Evolutionary conservation across 2,797 vertebrate species (phyloP).

Genomic region (Pogonophryne albipinna): DNA sequence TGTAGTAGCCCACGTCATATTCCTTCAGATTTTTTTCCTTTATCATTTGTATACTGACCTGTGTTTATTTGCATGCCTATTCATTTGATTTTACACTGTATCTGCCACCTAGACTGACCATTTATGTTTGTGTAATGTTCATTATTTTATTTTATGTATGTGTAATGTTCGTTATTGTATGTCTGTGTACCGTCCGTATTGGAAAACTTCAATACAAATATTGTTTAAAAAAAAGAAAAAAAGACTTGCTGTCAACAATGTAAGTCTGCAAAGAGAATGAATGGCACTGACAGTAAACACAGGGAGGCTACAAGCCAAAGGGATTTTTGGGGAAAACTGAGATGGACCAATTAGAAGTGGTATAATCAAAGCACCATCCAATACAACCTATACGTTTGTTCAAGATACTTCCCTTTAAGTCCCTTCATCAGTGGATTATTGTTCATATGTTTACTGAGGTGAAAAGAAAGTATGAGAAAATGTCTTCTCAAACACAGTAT

Average conservation of each 20-base stretch:
- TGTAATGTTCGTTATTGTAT: no score
- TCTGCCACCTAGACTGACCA: no score
- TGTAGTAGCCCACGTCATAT: no score
- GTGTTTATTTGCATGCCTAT: no score
- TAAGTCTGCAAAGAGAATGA: slow-evolving; percentile 26
- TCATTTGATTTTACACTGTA: no score
- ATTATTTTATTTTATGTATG: no score
- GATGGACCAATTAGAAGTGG: background rate
- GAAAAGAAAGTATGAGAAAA: background rate
- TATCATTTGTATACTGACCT: no score
- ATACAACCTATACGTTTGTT: background rate
- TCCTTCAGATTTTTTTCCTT: no score
- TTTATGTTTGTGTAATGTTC: no score
- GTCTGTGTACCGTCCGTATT: no score
- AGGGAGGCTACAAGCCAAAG: background rate
- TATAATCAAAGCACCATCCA: background rate
- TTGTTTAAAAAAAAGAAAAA: no score
- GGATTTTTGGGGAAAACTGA: background rate
- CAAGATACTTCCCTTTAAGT: background rate
- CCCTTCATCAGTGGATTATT: background rate
- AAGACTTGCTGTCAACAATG: slow-evolving; percentile 21
- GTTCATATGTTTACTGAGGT: background rate
- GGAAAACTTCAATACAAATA: no score
- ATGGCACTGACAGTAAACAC: background rate
- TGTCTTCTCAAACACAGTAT: background rate